Evolutionary conservation across 1,140 invertebrate species (phyloP).

Genomic region (Lordiphosa mommai): DNA sequence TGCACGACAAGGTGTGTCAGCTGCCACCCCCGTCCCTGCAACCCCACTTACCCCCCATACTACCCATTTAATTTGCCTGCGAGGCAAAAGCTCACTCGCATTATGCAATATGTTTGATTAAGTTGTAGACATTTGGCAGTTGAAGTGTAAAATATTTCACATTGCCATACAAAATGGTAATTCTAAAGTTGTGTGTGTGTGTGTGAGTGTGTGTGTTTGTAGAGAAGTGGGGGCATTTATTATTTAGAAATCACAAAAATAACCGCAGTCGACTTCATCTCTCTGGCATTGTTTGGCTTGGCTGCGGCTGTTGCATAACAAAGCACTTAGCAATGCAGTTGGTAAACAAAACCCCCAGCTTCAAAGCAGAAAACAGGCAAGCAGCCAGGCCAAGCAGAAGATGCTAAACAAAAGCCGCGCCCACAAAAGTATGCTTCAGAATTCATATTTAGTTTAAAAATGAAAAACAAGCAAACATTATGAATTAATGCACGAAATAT

Average conservation of each 20-base stretch:
- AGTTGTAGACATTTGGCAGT: slow-evolving; percentile 55
- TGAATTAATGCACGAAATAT: no score
- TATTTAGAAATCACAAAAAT: slow-evolving; percentile 55
- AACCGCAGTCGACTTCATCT: slow-evolving; percentile 37
- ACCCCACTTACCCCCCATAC: slow-evolving; percentile 2
- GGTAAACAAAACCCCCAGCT: slow-evolving; percentile 47
- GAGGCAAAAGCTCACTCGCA: slow-evolving; percentile 34
- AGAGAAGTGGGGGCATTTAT: slow-evolving; percentile 58
- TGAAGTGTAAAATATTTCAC: slow-evolving; percentile 46
- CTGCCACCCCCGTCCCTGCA: background rate
- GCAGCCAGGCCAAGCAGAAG: slow-evolving; percentile 6
- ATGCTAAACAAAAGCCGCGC: slow-evolving; percentile 39
- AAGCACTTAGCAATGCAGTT: slow-evolving; percentile 59
- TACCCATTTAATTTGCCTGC: slow-evolving; percentile 66
- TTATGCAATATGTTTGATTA: slow-evolving; percentile 53
- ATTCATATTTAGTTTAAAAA: slow-evolving; percentile 30
- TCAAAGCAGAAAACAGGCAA: slow-evolving; percentile 28
- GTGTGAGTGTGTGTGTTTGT: slow-evolving; percentile 9
- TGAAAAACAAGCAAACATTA: slow-evolving; percentile 24
- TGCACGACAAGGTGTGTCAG: slow-evolving; percentile 41
- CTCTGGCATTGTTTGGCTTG: slow-evolving; percentile 29
- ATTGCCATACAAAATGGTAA: background rate
- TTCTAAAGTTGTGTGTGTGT: slow-evolving; percentile 6
- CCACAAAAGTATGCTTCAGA: slow-evolving; percentile 67
- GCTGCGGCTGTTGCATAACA: slow-evolving; percentile 35